Evolutionary conservation across 2,113 vertebrate genomes (phyloP), one percentile per base, ranked within the genome.

Genomic region (Pampusana beccarii): DNA sequence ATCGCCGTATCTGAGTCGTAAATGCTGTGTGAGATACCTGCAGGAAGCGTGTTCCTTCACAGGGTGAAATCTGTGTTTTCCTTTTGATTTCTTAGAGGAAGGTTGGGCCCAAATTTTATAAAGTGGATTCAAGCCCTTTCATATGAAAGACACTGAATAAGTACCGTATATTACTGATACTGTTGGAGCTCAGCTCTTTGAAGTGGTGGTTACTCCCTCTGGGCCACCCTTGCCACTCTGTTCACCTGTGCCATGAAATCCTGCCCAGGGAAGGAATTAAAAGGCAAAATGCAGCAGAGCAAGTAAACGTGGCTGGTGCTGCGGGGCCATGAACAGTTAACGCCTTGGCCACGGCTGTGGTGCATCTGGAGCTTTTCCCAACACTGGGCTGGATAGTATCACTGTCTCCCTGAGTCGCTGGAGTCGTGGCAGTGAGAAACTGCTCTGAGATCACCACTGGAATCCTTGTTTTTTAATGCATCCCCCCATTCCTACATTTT

Each of bases 401-500:
- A 86, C 92, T 92, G 92, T 86, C 88, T 95, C 75, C 72, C 21
- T 0, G 3, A 94, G 90, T 11, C 0, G 10, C 78, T 77, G 84
- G 72, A 89, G 80, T 54, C 2, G 5, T 16, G 16, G 81, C 79
- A 80, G 81, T 46, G 90, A 96, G 92, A 90, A 97, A 83, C 62
- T 80, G 85, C 80, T 91, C 79, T 94, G 95, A 95, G 86, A 96
- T 96, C 95, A 95, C 72, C 83, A 80, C 62, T 90, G 86, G 75
- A 93, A 92, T 73, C 66, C 64, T 65, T 2, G 4, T 24, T 34
- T 89, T 94, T 94, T 88, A 83, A 80, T 78, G 77, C 48, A 57
- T 38, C 11, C 6, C 31, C 42, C n/a, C 33, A 23, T 18, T 16
- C 9, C 26, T 24, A 2, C 19, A 48, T 69, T 87, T 93, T 90